These are phyloP conservation scores for Arvicanthis niloticus DNA, from an alignment of 2,113 vertebrate genomes.

Conservation along the genomic window DNA sequence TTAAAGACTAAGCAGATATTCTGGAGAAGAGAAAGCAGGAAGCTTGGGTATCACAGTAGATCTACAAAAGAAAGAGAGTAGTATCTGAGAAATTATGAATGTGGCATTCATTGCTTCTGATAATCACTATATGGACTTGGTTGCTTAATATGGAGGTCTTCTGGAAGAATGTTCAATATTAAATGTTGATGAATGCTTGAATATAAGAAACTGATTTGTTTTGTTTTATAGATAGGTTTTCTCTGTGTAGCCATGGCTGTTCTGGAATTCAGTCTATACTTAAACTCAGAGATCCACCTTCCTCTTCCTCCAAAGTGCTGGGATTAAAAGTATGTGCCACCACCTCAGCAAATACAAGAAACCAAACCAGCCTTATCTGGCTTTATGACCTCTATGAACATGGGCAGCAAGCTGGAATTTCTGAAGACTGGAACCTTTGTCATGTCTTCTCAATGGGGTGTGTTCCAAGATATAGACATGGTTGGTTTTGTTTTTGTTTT, in stretches of 20 bases:
- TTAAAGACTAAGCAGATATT: background rate
- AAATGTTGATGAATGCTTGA: background rate
- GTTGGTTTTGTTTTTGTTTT: background rate
- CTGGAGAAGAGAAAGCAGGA: background rate
- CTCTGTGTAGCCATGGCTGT: background rate
- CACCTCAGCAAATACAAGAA: background rate
- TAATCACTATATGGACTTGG: background rate
- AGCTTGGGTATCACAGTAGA: background rate
- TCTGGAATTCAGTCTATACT: background rate
- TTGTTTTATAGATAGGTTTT: background rate
- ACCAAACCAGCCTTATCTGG: background rate
- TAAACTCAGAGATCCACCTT: background rate
- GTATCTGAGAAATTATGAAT: background rate
- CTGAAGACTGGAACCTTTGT: background rate
- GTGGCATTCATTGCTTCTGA: background rate
- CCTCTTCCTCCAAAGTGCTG: background rate
- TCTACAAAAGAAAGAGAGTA: background rate
- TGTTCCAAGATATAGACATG: background rate
- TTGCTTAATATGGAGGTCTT: background rate
- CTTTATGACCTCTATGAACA: constrained; percentile 9
- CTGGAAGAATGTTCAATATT: background rate
- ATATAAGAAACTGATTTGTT: background rate
- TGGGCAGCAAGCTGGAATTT: background rate
- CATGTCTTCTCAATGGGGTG: background rate
- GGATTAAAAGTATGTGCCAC: background rate